Evolutionary conservation across 2,888 invertebrate species (phyloP).

Genomic region (Syritta pipiens): DNA sequence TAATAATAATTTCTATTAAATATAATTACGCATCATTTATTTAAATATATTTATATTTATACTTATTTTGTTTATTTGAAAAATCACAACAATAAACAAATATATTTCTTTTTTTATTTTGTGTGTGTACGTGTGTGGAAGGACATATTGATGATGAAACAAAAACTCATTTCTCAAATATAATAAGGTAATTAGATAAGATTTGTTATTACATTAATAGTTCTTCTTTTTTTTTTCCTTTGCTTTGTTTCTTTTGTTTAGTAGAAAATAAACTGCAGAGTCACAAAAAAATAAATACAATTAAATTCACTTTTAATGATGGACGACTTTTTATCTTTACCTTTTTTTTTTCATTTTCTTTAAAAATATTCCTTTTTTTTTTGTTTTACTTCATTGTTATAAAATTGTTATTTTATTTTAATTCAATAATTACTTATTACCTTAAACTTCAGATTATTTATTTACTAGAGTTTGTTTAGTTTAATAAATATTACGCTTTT

Average conservation of each 20-base stretch:
- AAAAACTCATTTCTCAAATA: slow-evolving; percentile 60
- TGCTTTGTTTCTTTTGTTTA: slow-evolving; percentile 8
- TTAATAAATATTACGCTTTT: slow-evolving; percentile 67
- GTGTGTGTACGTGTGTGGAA: slow-evolving; percentile 40
- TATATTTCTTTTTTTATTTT: slow-evolving; percentile 56
- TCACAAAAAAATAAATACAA: slow-evolving; percentile 56
- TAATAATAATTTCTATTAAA: slow-evolving; percentile 44
- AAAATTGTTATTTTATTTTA: slow-evolving; percentile 41
- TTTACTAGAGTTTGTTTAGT: slow-evolving; percentile 44
- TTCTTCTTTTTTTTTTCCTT: slow-evolving; percentile 20
- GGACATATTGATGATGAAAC: slow-evolving; percentile 61
- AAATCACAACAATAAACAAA: slow-evolving; percentile 69
- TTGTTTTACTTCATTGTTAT: slow-evolving; percentile 47
- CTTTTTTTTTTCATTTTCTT: slow-evolving; percentile 27
- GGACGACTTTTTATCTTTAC: slow-evolving; percentile 64
- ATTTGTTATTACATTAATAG: too few species aligned
- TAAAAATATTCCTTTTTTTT: slow-evolving; percentile 40
- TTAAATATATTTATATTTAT: slow-evolving; percentile 49
- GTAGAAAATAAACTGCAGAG: slow-evolving; percentile 59
- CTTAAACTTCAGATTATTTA: slow-evolving; percentile 55
- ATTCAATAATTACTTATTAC: slow-evolving; percentile 26
- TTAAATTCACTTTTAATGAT: slow-evolving; percentile 68
- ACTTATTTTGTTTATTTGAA: slow-evolving; percentile 34
- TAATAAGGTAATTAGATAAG: slow-evolving; percentile 33
- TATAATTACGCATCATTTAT: slow-evolving; percentile 48